phyloP scores from a whole-genome alignment of 2,888 invertebrate species.

The Byasa hedistus region DNA sequence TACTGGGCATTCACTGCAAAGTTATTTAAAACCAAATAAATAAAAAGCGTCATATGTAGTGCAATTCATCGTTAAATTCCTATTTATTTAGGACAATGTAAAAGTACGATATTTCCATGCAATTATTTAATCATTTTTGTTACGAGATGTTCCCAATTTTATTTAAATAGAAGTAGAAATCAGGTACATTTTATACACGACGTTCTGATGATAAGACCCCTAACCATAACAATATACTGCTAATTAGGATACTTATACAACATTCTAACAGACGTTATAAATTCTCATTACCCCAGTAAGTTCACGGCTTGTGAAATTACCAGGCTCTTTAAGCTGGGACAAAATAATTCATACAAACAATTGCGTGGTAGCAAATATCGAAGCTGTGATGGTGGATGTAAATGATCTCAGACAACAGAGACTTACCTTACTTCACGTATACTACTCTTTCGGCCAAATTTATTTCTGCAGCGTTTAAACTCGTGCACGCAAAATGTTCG shows the following conservation, averaged over 20 bases:
- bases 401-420: neutral
- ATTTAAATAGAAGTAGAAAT: neutral
- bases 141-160: neutral
- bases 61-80: neutral
- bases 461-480: neutral
- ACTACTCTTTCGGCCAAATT: neutral
- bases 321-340: too few relatives aligned
- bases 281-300: too few relatives aligned
- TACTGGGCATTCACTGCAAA: neutral
- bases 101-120: neutral
- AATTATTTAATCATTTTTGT: too few relatives aligned
- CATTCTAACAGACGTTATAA: too few relatives aligned
- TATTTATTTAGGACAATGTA: neutral
- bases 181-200: too few relatives aligned
- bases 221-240: too few relatives aligned
- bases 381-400: neutral
- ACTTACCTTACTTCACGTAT: neutral
- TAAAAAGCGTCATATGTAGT: neutral
- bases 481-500: conserved; percentile 6
- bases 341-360: too few relatives aligned
- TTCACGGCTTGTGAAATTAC: too few relatives aligned
- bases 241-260: too few relatives aligned
- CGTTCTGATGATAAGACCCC: too few relatives aligned
- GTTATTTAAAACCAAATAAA: neutral
- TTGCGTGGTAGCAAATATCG: too few relatives aligned